A percentile compares a stretch with the other conserved stretches of the same genome.
phyloP scores from a whole-genome alignment of 2,113 vertebrate genomes.

The Danio rerio region DNA sequence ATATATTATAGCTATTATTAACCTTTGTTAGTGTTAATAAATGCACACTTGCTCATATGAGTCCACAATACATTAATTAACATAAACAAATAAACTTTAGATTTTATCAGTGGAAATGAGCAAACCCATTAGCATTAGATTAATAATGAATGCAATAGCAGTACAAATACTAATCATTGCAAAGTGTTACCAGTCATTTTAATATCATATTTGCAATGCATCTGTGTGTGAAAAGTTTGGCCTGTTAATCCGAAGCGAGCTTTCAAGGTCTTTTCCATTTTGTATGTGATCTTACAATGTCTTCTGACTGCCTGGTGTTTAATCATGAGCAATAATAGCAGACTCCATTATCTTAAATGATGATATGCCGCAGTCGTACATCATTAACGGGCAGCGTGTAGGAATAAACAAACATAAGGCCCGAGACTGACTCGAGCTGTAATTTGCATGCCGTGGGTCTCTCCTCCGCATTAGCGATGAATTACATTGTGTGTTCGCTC shows the following conservation, averaged over 20 bases:
- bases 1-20: too few species aligned
- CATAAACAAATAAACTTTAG: too few species aligned
- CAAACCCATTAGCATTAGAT: too few species aligned
- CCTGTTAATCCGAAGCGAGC: background rate
- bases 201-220: background rate
- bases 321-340: conserved; percentile 17
- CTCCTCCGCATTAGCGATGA: background rate
- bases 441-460: conserved; percentile 1
- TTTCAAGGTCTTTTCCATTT: conserved; percentile 4
- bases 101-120: too few species aligned
- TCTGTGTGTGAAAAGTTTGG: background rate
- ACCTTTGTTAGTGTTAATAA: too few species aligned
- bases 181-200: too few species aligned
- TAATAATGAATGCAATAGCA: too few species aligned
- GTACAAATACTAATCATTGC: too few species aligned
- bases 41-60: too few species aligned
- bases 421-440: conserved; percentile 12
- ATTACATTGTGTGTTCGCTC: background rate
- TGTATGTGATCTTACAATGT: background rate
- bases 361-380: background rate
- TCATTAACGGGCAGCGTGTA: background rate
- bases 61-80: too few species aligned
- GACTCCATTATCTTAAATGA: conserved; percentile 15
- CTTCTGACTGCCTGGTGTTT: background rate
- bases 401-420: background rate